phyloP scores from a whole-genome alignment of 2,797 vertebrate species.

The Mareca penelope region DNA sequence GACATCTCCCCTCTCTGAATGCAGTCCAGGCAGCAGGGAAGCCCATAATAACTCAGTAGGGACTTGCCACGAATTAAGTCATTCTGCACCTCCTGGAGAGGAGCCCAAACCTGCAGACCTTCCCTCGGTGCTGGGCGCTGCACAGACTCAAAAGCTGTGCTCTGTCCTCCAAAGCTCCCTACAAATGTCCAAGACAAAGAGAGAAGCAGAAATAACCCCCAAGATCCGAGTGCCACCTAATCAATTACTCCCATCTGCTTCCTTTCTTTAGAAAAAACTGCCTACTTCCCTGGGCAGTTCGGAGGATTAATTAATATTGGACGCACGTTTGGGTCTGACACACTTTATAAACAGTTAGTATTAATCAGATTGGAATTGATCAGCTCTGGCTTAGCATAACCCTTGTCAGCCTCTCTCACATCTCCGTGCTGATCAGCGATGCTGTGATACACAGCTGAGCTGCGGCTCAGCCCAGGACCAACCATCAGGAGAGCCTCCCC shows the following conservation, averaged over 20 bases:
- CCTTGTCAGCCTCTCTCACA: not conserved
- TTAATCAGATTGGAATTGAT: constrained; percentile 46
- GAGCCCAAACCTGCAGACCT: not conserved
- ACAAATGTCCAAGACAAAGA: not conserved
- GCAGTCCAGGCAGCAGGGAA: not conserved
- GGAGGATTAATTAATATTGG: constrained; percentile 23
- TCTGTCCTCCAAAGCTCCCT: not conserved
- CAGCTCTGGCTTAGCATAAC: not conserved
- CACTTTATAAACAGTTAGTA: constrained; percentile 27
- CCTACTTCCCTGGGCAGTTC: not conserved
- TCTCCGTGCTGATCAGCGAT: not conserved
- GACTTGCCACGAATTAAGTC: not conserved
- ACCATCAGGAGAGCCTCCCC: rapidly evolving
- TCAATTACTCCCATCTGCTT: not conserved
- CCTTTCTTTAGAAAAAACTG: constrained; percentile 9
- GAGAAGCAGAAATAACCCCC: not conserved
- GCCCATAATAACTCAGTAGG: not conserved
- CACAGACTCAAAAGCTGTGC: not conserved
- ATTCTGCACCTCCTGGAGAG: not conserved
- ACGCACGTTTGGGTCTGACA: constrained; percentile 31
- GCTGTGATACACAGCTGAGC: rapidly evolving
- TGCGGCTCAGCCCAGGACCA: rapidly evolving
- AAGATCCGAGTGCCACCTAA: not conserved
- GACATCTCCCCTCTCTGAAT: not conserved
- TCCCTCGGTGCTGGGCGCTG: not conserved